Percentiles rank a stretch among this genome's conserved stretches.
Conservation (phyloP, 2,888 invertebrate genomes). For the Agonopterix subpropinquella region DNA sequence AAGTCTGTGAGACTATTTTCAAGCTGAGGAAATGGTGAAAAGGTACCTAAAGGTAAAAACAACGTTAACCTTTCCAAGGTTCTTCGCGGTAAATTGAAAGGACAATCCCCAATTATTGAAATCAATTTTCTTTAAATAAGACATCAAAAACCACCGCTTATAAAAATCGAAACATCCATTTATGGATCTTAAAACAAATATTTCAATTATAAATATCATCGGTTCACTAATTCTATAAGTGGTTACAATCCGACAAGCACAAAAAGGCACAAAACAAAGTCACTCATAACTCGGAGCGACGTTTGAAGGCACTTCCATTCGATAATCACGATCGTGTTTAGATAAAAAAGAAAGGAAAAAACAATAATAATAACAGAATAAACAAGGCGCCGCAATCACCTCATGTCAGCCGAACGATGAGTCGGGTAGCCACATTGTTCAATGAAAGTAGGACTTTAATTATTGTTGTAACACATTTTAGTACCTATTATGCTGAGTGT, state of each 20-base stretch:
- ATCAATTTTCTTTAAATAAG: no score
- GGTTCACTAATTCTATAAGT: constrained; percentile 35
- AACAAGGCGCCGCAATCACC: constrained; percentile 67
- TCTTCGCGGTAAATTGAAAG: no score
- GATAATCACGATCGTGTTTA: constrained; percentile 72
- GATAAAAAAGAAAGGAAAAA: constrained; percentile 43
- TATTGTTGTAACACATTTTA: no score
- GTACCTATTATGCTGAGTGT: no score
- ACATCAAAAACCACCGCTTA: no score
- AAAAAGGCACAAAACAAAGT: constrained; percentile 23
- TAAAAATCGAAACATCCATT: no score
- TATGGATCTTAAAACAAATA: constrained; percentile 3
- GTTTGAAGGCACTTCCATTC: constrained; percentile 41
- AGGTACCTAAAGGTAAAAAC: no score
- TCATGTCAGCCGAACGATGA: constrained; percentile 48
- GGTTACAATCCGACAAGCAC: constrained; percentile 25
- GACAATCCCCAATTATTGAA: no score
- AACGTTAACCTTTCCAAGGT: no score
- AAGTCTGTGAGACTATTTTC: no score
- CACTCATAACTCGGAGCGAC: constrained; percentile 38
- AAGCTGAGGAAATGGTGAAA: no score
- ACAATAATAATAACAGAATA: constrained; percentile 68
- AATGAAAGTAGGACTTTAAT: no score
- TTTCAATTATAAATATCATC: constrained; percentile 11
- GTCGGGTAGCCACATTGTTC: constrained; percentile 23